Evolutionary conservation across 2,888 invertebrate species (phyloP), one percentile per base, ranked within the genome.

Genomic region (Synanthedon vespiformis): DNA sequence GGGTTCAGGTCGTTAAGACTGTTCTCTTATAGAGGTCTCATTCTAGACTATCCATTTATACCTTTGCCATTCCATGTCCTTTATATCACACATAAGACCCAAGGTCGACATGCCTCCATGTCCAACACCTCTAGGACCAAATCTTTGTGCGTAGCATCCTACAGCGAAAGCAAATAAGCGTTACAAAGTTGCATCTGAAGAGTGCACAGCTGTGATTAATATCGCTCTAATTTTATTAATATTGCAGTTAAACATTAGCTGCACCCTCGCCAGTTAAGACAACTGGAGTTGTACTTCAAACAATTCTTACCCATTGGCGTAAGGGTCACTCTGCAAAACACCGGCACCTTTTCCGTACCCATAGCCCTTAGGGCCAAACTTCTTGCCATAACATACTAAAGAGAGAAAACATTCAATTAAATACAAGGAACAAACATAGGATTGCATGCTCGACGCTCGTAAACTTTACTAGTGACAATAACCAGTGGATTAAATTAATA

Each of bases 291-390:
- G 58, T 72, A 64, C 74, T 88, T 50, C 61, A 66, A 67, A 67
- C 63, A 58, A 55, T 64, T 74, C 92, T 90, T 91, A 93, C 94
- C 94, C 94, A 88, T 93, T 93, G 80, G 92, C 90, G 88, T 91
- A 92, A 88, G 92, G 92, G 89, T 96, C 96, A 86, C 95, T 94
- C 89, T 96, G 95, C 74, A 96, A 90, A 67, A 95, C 95, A 77
- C 96, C 96, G 77, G 95, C 96, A 76, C 99, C 98, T 89, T 96
- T 95, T 72, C 98, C 98, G 87, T 96, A 98, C 73, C 97, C 98
- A 86, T 97, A 97, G 84, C 96, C 96, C 89, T 95, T 97, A 72
- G 98, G 98, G 71, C 98, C 98, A 89, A 95, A 98, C 90, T 93
- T 95, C 91, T 97, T 96, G 79, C 93, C 95, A 90, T 99, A 98